phyloP scores from a whole-genome alignment of 2,888 invertebrate genomes.

The Synergus japonicus region DNA sequence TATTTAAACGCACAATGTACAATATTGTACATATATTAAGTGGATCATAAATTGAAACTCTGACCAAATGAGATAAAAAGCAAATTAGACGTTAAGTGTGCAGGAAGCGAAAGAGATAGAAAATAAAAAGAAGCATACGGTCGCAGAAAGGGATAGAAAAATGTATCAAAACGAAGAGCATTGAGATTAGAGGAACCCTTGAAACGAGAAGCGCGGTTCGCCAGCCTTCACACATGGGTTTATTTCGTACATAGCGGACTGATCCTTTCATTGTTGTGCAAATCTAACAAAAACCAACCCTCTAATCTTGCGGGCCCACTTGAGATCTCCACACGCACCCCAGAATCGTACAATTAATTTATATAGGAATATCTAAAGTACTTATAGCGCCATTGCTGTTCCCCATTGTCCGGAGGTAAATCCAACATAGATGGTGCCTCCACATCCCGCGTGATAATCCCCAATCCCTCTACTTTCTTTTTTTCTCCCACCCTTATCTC shows the following conservation, averaged over 20 bases:
- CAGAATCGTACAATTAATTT: conserved; percentile 73
- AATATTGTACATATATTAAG: background rate
- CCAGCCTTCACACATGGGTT: conserved; percentile 43
- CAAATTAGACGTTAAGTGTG: background rate
- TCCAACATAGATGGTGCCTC: conserved; percentile 49
- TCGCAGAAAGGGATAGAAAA: conserved; percentile 63
- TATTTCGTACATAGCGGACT: conserved; percentile 72
- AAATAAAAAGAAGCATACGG: conserved; percentile 60
- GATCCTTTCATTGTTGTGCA: conserved; percentile 76
- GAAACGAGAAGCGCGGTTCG: conserved; percentile 54
- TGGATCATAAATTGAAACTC: background rate
- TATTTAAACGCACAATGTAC: no score
- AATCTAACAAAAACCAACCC: conserved; percentile 76
- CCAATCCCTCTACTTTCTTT: conserved; percentile 54
- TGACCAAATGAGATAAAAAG: background rate
- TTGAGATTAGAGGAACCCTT: conserved; percentile 71
- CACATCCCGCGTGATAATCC: conserved; percentile 58
- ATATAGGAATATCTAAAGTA: conserved; percentile 71
- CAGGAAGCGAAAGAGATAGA: conserved; percentile 46
- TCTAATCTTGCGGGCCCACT: conserved; percentile 74
- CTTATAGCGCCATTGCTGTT: conserved; percentile 60
- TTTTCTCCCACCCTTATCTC: conserved; percentile 51
- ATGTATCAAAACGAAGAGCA: conserved; percentile 74
- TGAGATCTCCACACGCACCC: conserved; percentile 69
- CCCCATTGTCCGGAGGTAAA: conserved; percentile 44